These are phyloP conservation scores for Erpetoichthys calabaricus DNA, from an alignment of 2,797 vertebrate species.

Conservation along the genomic window DNA sequence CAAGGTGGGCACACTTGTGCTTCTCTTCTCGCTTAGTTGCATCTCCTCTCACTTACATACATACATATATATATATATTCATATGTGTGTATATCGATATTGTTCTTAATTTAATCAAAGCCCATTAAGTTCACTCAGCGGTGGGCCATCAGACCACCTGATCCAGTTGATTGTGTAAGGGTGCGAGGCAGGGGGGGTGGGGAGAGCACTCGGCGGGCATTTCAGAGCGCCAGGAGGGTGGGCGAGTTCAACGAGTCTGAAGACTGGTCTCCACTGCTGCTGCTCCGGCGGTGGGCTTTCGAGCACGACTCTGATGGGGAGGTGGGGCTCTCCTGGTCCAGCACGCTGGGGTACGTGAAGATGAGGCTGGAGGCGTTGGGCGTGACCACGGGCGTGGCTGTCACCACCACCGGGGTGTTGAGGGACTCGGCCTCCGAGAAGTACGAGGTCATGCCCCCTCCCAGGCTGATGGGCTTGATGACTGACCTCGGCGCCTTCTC, in stretches of 20 bases:
- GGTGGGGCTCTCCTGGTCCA: slow-evolving; percentile 91
- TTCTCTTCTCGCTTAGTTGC: too few species aligned
- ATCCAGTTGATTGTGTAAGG: too few species aligned
- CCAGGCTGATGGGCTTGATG: slow-evolving; percentile 95
- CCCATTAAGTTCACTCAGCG: too few species aligned
- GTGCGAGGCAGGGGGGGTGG: too few species aligned
- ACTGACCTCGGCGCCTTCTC: slow-evolving; percentile 79
- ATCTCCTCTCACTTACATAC: too few species aligned
- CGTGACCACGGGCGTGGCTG: slow-evolving; percentile 85
- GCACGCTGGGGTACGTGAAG: slow-evolving; percentile 92
- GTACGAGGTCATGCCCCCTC: slow-evolving; percentile 40
- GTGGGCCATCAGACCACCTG: too few species aligned
- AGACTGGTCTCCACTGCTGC: slow-evolving; percentile 95
- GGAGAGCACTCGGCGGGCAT: background rate
- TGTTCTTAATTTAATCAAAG: too few species aligned
- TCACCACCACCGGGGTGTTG: slow-evolving; percentile 90
- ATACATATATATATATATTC: too few species aligned
- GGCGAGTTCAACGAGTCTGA: slow-evolving; percentile 98
- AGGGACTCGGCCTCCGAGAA: slow-evolving; percentile 90
- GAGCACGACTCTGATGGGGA: slow-evolving; percentile 95
- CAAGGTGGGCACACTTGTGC: too few species aligned
- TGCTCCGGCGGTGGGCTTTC: slow-evolving; percentile 95
- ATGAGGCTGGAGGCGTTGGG: slow-evolving; percentile 82
- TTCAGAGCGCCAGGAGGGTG: slow-evolving; percentile 89
- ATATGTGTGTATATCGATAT: too few species aligned